Evolutionary conservation across 2,888 invertebrate species (phyloP).

Genomic region (Ochropleura leucogaster): DNA sequence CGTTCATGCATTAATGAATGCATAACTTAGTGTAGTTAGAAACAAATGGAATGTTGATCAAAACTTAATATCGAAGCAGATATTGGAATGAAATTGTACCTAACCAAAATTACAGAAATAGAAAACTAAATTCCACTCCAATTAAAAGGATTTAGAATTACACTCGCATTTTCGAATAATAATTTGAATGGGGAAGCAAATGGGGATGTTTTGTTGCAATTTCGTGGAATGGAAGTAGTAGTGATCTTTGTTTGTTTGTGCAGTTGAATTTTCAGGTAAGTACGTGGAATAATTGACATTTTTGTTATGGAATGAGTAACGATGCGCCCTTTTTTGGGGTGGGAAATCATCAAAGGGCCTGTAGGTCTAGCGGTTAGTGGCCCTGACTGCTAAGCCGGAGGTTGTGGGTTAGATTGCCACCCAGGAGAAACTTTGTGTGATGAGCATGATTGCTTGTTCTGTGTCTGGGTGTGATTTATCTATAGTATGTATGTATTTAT

Average conservation of each 20-base stretch:
- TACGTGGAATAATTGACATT: not conserved
- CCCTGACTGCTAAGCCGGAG: too few species aligned
- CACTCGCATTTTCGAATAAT: conserved; percentile 8
- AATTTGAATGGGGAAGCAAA: not conserved
- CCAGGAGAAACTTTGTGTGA: too few species aligned
- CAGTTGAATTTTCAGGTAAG: not conserved
- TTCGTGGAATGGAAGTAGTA: not conserved
- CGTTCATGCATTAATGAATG: not conserved
- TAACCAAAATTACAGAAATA: conserved; percentile 6
- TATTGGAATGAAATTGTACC: not conserved
- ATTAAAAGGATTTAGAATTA: conserved; percentile 24
- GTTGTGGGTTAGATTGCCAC: too few species aligned
- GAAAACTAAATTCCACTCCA: conserved; percentile 17
- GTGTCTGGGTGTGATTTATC: too few species aligned
- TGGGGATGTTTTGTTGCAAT: not conserved
- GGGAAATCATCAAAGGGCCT: too few species aligned
- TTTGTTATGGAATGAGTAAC: too few species aligned
- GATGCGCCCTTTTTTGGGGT: too few species aligned
- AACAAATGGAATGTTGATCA: conserved; percentile 5
- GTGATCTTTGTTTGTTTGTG: not conserved
- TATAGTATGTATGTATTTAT: too few species aligned
- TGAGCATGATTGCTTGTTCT: too few species aligned
- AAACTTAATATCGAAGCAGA: not conserved
- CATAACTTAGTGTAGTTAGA: too few species aligned
- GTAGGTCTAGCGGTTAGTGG: too few species aligned